Evolutionary conservation across 1,140 invertebrate species (phyloP).

Genomic region (Nixonia krombeini): DNA sequence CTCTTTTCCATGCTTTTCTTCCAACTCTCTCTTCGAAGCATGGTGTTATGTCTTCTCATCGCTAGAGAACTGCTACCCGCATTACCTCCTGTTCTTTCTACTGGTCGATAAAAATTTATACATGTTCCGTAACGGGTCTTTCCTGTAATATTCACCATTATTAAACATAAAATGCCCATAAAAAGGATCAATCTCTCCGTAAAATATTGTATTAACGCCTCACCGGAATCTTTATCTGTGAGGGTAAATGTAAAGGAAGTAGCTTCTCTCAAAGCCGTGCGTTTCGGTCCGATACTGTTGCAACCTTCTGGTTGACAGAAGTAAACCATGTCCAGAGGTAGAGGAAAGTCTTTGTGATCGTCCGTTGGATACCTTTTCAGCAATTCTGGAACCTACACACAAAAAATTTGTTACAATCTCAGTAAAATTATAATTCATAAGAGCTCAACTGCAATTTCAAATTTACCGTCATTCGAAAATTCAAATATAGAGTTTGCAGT

Average conservation of each 20-base stretch:
- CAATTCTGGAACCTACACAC: conserved; percentile 84
- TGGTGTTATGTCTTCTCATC: conserved; percentile 74
- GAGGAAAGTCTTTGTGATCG: conserved; percentile 97
- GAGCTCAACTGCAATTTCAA: too few relatives aligned
- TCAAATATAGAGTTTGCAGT: too few relatives aligned
- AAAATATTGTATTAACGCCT: conserved; percentile 35
- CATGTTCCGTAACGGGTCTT: conserved; percentile 95
- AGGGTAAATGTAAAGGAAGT: conserved; percentile 98
- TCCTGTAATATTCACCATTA: conserved; percentile 68
- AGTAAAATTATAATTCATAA: too few relatives aligned
- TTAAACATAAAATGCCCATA: not conserved
- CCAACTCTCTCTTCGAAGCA: conserved; percentile 87
- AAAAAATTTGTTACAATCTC: not conserved
- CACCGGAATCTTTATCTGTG: conserved; percentile 98
- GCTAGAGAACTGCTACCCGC: conserved; percentile 45
- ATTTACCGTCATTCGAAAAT: too few relatives aligned
- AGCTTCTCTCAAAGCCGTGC: conserved; percentile 87
- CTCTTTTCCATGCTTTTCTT: conserved; percentile 91
- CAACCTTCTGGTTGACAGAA: conserved; percentile 99
- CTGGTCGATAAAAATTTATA: conserved; percentile 97
- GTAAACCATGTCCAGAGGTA: conserved; percentile 96
- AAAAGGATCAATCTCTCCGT: not conserved
- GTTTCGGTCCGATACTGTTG: conserved; percentile 88
- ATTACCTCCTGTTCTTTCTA: conserved; percentile 73
- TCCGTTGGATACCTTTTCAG: conserved; percentile 96